phyloP scores from a whole-genome alignment of 2,888 invertebrate species.

The Rhogogaster chlorosoma region DNA sequence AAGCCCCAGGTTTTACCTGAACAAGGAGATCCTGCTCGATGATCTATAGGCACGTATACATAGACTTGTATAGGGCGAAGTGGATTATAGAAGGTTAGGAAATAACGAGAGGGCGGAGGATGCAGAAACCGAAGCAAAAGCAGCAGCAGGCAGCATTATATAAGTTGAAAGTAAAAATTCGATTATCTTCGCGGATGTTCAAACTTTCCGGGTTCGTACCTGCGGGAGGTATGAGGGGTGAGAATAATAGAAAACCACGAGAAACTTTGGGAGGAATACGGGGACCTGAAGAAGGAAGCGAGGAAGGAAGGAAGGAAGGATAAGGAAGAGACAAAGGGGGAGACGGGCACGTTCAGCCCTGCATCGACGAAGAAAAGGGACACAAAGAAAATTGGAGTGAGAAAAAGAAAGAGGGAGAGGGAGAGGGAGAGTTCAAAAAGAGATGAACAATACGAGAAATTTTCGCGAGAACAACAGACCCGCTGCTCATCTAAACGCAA shows the following conservation, averaged over 20 bases:
- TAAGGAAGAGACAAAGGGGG: not conserved
- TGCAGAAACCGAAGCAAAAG: not conserved
- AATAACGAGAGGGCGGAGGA: not conserved
- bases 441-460: conserved; percentile 63
- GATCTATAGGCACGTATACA: not conserved
- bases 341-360: not conserved
- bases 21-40: not conserved
- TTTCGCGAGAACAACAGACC: conserved; percentile 52
- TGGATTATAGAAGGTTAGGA: not conserved
- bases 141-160: conserved; percentile 18
- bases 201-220: conserved; percentile 25
- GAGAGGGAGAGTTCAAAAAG: conserved; percentile 30
- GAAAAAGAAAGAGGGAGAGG: conserved; percentile 12
- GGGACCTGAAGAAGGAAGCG: not conserved
- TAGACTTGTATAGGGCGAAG: no score
- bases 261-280: conserved; percentile 26
- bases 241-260: conserved; percentile 50
- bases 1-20: not conserved
- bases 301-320: not conserved
- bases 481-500: conserved; percentile 27
- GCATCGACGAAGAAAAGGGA: conserved; percentile 29
- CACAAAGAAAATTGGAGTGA: not conserved
- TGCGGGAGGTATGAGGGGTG: not conserved
- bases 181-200: conserved; percentile 42
- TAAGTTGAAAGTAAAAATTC: conserved; percentile 45